Conservation (phyloP, 2,888 invertebrate genomes). For the Chymomyza fuscimana region DNA sequence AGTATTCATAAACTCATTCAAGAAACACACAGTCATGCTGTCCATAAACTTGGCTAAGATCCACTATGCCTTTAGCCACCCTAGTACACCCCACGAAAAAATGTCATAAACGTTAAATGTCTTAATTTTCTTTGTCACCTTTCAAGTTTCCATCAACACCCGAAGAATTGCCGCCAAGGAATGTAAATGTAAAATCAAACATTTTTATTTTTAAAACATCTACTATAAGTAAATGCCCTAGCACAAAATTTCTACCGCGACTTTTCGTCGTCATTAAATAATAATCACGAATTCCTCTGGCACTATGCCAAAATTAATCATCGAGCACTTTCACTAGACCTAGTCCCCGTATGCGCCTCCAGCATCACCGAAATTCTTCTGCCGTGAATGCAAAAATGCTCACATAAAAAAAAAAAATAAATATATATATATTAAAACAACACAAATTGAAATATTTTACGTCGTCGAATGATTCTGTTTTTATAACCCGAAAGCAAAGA, state of each 20-base stretch:
- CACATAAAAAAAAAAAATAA: not conserved
- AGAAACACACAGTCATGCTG: not conserved
- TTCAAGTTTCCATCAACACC: conserved; percentile 30
- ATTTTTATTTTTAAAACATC: conserved; percentile 45
- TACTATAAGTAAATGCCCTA: not conserved
- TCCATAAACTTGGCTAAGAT: not conserved
- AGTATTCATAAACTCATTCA: not conserved
- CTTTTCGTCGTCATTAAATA: conserved; percentile 71
- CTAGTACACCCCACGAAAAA: not conserved
- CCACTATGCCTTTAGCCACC: not conserved
- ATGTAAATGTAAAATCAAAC: conserved; percentile 66
- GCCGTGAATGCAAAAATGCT: conserved; percentile 6
- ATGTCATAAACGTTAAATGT: not conserved
- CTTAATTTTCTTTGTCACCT: conserved; percentile 26
- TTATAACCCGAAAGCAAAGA: conserved; percentile 40
- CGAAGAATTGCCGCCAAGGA: conserved; percentile 34
- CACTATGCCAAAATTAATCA: conserved; percentile 75
- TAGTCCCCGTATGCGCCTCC: conserved; percentile 22
- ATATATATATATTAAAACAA: not conserved
- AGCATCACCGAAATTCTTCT: not conserved
- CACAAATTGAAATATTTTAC: conserved; percentile 6
- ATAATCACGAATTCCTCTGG: conserved; percentile 75
- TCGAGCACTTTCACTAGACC: conserved; percentile 78
- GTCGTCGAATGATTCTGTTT: conserved; percentile 4
- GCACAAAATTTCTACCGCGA: conserved; percentile 46